A percentile compares a stretch with the other conserved stretches of the same genome.
Conservation (phyloP, 2,888 invertebrate genomes). For the Gortyna flavago region DNA sequence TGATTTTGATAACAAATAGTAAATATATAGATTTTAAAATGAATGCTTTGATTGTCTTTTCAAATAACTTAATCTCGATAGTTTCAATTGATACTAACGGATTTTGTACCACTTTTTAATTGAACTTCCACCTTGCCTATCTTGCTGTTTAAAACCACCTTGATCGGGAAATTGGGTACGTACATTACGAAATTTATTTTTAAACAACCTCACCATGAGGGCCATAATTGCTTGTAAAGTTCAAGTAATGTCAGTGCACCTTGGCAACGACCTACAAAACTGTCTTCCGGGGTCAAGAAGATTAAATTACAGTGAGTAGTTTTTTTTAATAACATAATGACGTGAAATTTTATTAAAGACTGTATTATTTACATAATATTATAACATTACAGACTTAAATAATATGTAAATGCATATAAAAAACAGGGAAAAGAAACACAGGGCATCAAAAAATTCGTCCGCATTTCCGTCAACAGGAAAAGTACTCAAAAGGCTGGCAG, state of each 20-base stretch:
- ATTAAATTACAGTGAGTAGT: neutral
- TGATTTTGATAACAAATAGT: too few relatives aligned
- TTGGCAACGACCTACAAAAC: conserved; percentile 11
- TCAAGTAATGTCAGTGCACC: conserved; percentile 29
- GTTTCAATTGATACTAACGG: neutral
- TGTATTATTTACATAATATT: too few relatives aligned
- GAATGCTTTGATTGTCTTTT: neutral
- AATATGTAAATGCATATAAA: too few relatives aligned
- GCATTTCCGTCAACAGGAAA: too few relatives aligned
- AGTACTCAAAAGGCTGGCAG: too few relatives aligned
- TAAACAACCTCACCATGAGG: neutral
- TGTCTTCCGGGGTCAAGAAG: conserved; percentile 8
- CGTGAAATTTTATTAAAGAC: too few relatives aligned
- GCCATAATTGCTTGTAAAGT: conserved; percentile 14
- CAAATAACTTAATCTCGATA: neutral
- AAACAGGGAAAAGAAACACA: too few relatives aligned
- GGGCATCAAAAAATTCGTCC: too few relatives aligned
- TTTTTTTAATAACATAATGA: too few relatives aligned
- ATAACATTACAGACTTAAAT: too few relatives aligned
- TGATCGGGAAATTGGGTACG: neutral
- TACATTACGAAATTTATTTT: conserved; percentile 1
- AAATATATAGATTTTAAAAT: neutral
- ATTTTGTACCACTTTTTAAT: neutral
- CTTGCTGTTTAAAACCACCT: neutral
- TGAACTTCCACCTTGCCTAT: neutral